These are phyloP conservation scores for Acromyrmex charruanus DNA, from an alignment of 1,140 invertebrate species.

Conservation along the genomic window DNA sequence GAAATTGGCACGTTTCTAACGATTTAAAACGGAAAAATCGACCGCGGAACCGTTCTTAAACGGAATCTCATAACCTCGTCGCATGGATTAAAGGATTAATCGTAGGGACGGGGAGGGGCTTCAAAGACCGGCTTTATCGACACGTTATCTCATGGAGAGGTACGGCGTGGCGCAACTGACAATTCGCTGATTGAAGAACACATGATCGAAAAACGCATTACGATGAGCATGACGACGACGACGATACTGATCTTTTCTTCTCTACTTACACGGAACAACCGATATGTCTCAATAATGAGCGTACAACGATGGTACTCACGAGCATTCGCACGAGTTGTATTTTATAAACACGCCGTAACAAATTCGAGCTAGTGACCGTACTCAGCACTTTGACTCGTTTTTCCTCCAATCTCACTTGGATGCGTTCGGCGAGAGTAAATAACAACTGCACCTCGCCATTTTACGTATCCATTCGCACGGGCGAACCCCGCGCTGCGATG, in stretches of 20 bases:
- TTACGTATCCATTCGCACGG: conserved; percentile 72
- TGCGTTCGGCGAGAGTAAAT: conserved; percentile 72
- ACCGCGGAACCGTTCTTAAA: neutral
- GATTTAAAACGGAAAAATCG: neutral
- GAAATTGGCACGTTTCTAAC: neutral
- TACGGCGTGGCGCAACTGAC: conserved; percentile 21
- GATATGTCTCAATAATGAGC: conserved; percentile 50
- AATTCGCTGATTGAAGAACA: conserved; percentile 30
- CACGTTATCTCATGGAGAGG: conserved; percentile 2
- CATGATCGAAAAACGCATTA: neutral
- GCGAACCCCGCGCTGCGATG: conserved; percentile 66
- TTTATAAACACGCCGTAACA: neutral
- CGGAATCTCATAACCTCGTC: conserved; percentile 38
- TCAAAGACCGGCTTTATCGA: neutral
- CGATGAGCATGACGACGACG: neutral
- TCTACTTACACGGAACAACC: conserved; percentile 35
- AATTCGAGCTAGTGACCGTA: neutral
- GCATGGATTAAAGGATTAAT: conserved; percentile 37
- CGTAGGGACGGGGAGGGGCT: conserved; percentile 13
- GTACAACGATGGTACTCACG: conserved; percentile 68
- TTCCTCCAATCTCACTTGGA: conserved; percentile 56
- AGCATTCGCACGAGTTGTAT: conserved; percentile 7
- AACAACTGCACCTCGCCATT: conserved; percentile 81
- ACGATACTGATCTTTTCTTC: neutral
- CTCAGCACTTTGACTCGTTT: neutral